Evolutionary conservation across 1,140 invertebrate genomes (phyloP).

Genomic region (Bombus waltoni): DNA sequence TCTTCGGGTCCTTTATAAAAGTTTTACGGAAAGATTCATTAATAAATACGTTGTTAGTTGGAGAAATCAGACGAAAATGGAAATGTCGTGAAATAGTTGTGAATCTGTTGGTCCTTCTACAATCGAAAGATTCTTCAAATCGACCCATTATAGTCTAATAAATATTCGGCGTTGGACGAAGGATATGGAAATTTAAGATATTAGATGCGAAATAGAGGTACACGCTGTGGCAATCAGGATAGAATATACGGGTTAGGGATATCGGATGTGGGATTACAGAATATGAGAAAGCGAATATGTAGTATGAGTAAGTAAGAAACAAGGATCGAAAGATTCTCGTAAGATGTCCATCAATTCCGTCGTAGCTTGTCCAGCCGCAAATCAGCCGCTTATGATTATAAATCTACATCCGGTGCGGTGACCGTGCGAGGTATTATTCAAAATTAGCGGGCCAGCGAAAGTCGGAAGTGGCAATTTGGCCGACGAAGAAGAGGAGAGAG

Average conservation of each 20-base stretch:
- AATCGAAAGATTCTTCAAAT: too few species aligned
- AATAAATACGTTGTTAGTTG: background rate
- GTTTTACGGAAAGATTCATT: background rate
- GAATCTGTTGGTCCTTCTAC: background rate
- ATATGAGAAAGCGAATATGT: too few species aligned
- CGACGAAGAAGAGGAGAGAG: constrained; percentile 42
- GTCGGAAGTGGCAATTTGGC: constrained; percentile 70
- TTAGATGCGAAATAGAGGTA: too few species aligned
- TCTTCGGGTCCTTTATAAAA: background rate
- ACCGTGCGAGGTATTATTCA: constrained; percentile 56
- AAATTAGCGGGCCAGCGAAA: constrained; percentile 62
- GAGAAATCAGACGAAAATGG: background rate
- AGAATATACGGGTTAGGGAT: too few species aligned
- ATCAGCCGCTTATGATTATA: constrained; percentile 45
- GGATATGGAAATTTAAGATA: too few species aligned
- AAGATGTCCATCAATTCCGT: background rate
- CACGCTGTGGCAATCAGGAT: too few species aligned
- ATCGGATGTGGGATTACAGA: too few species aligned
- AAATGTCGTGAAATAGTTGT: background rate
- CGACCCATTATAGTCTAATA: too few species aligned
- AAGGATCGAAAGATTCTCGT: background rate
- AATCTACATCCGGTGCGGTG: constrained; percentile 31
- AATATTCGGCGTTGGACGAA: too few species aligned
- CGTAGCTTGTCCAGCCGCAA: background rate
- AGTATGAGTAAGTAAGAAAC: background rate